A percentile compares a stretch with the other conserved stretches of the same genome.
phyloP scores from a whole-genome alignment of 2,888 invertebrate genomes.

The Melanostoma mellinum region DNA sequence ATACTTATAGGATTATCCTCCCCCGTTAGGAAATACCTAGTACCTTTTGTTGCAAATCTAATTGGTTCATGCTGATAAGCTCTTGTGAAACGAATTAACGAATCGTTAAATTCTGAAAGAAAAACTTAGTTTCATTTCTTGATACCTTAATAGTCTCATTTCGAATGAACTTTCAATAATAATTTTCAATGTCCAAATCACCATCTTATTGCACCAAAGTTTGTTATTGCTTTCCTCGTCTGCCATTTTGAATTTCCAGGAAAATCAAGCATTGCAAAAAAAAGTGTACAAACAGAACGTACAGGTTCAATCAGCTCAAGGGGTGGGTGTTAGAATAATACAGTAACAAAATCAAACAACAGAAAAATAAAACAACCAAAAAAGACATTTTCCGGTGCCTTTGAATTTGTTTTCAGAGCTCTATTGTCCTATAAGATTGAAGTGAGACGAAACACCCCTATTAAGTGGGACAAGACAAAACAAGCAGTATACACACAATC shows the following conservation, averaged over 20 bases:
- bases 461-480: slow-evolving; percentile 38
- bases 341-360: slow-evolving; percentile 8
- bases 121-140: no score
- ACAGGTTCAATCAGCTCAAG: slow-evolving; percentile 44
- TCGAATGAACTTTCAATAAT: slow-evolving; percentile 13
- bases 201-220: slow-evolving; percentile 38
- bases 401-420: slow-evolving; percentile 35
- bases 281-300: slow-evolving; percentile 6
- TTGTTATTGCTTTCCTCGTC: slow-evolving; percentile 38
- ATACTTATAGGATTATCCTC: no score
- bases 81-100: no score
- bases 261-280: slow-evolving; percentile 37
- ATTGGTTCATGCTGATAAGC: no score
- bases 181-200: slow-evolving; percentile 42
- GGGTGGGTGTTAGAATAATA: slow-evolving; percentile 45
- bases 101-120: no score
- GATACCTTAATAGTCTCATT: no score
- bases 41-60: no score
- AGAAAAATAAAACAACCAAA: slow-evolving; percentile 18
- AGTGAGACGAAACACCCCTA: slow-evolving; percentile 69
- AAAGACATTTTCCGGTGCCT: slow-evolving; percentile 45
- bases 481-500: slow-evolving; percentile 27
- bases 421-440: slow-evolving; percentile 66
- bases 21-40: no score
- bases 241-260: slow-evolving; percentile 72